Base-by-base conservation (phyloP, 1,140 invertebrate species). In the Drosophila ogumai region DNA sequence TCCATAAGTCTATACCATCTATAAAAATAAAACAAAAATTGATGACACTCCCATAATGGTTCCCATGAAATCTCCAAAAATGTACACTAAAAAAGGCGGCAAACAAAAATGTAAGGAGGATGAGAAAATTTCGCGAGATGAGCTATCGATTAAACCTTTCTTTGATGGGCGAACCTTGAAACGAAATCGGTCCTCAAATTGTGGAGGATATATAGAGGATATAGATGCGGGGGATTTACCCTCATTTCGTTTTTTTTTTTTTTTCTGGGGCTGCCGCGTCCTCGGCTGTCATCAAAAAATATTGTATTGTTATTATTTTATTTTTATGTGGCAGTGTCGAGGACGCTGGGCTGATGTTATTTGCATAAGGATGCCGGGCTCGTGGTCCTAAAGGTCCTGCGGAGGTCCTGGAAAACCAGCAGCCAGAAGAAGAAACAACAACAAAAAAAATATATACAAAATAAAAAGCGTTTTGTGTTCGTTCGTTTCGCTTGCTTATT, bases 221-320 rank as follows among this genome's bases (percentile, higher is more conserved):
- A 41, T 58, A 60, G 19, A 57, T 49, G 19, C 7, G 38, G 36
- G 8, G 54, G 54, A 34, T 64, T 25, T 22, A 19, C 34, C 44
- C 34, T 19, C 66, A 72, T 71, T 65, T 31, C 43, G 19, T 47
- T 34, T 46, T 38, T 50, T 50, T 46, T 25, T 47, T 9, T 15
- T 50, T n/a, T 65, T 67, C n/a, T 17, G 34, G 44, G 44, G 36
- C 31, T 40, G 31, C 54, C 12, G 52, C 17, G 52, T 50, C 28
- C 28, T 12, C 52, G 69, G 85, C 81, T 88, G 85, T 88, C 85
- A 88, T 88, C 85, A 88, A 88, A 88, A 90, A 88, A 88, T 88
- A 88, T 88, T 88, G 85, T 88, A 88, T 88, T 88, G 85, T 88
- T 88, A 88, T 88, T 88, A 88, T 88, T 90, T 88, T 88, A 90